Base-by-base conservation (phyloP, 2,888 invertebrate species). In the Drosophila niveifrons region DNA sequence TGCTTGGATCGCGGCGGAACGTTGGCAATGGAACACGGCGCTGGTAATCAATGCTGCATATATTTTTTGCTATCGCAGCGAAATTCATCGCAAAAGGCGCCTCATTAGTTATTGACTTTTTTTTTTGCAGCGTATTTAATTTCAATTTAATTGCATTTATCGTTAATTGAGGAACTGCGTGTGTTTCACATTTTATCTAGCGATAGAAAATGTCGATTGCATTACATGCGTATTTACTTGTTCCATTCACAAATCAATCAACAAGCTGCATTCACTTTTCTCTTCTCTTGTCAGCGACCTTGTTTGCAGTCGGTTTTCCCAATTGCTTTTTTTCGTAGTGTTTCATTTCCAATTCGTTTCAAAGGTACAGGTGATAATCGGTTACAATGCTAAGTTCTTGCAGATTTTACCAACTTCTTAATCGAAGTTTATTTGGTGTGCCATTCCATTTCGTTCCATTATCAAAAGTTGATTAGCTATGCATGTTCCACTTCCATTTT, bases 141-240 rank as follows among this genome's bases (percentile, higher is more conserved):
- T 29, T 51, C 15, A 44, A 34, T 15, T 41, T 52, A 52, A 69
- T 59, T 47, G 47, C 41, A 69, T 28, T 31, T 10, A 44, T 47
- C 46, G 29, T 52, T 43, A 44, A 44, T 44, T 56, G 43, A 44
- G 55, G 17, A 46, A 56, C 43, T 56, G 15, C 39, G 39, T 7
- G 39, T 15, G 15, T 41, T 15, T 41, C 8, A 15, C 15, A 15
- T 41, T 23, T 29, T 0, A 53, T 43, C 31, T 44, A 56, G 34
- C 55, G 55, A 43, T 55, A 44, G 55, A 43, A 44, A 44, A 43
- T 28, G 11, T 41, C 23, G 15, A 28, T 6, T 41, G 41, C 41
- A 28, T 41, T 15, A 28, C 28, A 23, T 39, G 23, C 34, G 17
- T 15, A 36, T 36, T 9, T 9, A 39, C 43, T 31, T 43, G 34